Evolutionary conservation across 1,140 invertebrate species (phyloP).

Genomic region (Aphelinus certus): DNA sequence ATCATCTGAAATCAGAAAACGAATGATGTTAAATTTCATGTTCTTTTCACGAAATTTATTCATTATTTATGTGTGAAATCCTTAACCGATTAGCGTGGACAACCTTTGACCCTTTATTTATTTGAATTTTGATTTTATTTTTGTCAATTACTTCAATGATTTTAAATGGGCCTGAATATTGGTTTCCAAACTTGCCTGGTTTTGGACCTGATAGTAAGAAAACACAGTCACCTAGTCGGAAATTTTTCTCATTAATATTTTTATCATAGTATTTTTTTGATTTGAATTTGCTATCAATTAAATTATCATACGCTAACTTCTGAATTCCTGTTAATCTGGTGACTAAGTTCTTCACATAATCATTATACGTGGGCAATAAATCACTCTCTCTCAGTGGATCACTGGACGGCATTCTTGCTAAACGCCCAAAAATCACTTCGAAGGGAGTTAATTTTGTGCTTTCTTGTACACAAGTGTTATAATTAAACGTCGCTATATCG

Average conservation of each 20-base stretch:
- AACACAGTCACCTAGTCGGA: constrained; percentile 7
- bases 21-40: too few relatives aligned
- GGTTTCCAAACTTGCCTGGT: background rate
- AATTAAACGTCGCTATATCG: background rate
- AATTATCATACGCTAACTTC: background rate
- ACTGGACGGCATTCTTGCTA: background rate
- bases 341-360: background rate
- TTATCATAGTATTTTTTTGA: background rate
- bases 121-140: constrained; percentile 7
- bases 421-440: background rate
- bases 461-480: constrained; percentile 6
- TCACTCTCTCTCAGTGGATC: background rate
- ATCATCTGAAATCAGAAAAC: too few relatives aligned
- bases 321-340: background rate
- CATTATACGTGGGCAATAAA: constrained; percentile 5
- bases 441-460: background rate
- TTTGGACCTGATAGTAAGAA: constrained; percentile 4
- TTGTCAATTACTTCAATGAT: constrained; percentile 3
- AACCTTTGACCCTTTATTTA: background rate
- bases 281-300: background rate
- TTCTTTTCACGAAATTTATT: too few relatives aligned
- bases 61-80: background rate
- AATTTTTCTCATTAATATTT: background rate
- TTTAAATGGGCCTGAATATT: constrained; percentile 1
- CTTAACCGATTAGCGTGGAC: too few relatives aligned